These are phyloP conservation scores for Leucoraja ocellata DNA, from an alignment of 2,797 vertebrate species.

Conservation along the genomic window DNA sequence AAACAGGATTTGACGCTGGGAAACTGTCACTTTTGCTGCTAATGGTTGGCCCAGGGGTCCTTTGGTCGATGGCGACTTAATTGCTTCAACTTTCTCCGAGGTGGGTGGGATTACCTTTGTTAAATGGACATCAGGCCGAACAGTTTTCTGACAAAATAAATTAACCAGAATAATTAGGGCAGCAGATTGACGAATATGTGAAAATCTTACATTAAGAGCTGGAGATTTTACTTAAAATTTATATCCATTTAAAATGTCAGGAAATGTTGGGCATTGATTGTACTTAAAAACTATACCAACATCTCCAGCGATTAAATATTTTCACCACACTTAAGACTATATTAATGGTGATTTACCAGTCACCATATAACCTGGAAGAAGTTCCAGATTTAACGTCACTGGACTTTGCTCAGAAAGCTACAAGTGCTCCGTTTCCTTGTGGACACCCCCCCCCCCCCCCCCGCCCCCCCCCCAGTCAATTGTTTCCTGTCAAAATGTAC, in stretches of 20 bases:
- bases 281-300: neutral
- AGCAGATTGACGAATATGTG: neutral
- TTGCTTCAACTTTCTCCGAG: constrained; percentile 47
- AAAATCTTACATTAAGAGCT: neutral
- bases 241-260: neutral
- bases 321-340: neutral
- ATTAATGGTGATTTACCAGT: neutral
- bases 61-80: too few species aligned
- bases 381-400: neutral
- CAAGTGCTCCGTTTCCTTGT: neutral
- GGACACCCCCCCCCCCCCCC: neutral
- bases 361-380: neutral
- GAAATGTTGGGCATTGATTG: neutral
- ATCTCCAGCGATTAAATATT: neutral
- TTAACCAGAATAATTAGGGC: neutral
- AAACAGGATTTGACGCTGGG: constrained; percentile 44
- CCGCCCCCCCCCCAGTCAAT: neutral
- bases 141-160: constrained; percentile 46
- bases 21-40: constrained; percentile 48
- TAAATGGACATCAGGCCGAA: constrained; percentile 51
- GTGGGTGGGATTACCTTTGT: constrained; percentile 44
- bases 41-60: constrained; percentile 31
- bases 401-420: neutral
- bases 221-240: neutral
- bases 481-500: neutral